phyloP scores from a whole-genome alignment of 2,888 invertebrate species.

The Synanthedon formicaeformis region DNA sequence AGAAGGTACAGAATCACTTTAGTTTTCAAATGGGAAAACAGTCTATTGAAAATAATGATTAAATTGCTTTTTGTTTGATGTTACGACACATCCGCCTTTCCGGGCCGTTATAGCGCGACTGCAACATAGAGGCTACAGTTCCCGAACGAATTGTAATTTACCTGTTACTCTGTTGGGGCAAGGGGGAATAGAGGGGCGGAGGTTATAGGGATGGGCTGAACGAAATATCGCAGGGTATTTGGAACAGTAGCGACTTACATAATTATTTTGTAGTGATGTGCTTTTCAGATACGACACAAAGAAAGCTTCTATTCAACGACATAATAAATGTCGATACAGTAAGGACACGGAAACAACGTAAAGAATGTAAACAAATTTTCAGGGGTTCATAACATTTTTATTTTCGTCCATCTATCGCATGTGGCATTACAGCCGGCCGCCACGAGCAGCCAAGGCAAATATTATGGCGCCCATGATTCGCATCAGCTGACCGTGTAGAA shows the following conservation, averaged over 20 bases:
- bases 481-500: too few species aligned
- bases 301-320: not conserved
- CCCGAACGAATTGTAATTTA: slow-evolving; percentile 28
- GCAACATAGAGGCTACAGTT: slow-evolving; percentile 12
- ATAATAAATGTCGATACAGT: too few species aligned
- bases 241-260: too few species aligned
- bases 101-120: slow-evolving; percentile 24
- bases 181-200: slow-evolving; percentile 15
- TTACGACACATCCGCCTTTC: slow-evolving; percentile 15
- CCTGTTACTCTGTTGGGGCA: slow-evolving; percentile 46
- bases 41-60: not conserved
- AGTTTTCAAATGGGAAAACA: not conserved
- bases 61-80: not conserved
- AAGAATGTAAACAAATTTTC: too few species aligned
- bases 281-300: not conserved
- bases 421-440: too few species aligned
- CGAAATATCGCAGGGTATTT: too few species aligned
- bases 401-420: too few species aligned
- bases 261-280: too few species aligned
- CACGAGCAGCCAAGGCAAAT: too few species aligned
- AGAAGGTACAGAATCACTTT: not conserved
- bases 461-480: too few species aligned
- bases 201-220: slow-evolving; percentile 10
- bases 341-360: too few species aligned
- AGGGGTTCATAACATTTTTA: too few species aligned